Conservation (phyloP, 2,113 vertebrate genomes). For the Alectura lathami region DNA sequence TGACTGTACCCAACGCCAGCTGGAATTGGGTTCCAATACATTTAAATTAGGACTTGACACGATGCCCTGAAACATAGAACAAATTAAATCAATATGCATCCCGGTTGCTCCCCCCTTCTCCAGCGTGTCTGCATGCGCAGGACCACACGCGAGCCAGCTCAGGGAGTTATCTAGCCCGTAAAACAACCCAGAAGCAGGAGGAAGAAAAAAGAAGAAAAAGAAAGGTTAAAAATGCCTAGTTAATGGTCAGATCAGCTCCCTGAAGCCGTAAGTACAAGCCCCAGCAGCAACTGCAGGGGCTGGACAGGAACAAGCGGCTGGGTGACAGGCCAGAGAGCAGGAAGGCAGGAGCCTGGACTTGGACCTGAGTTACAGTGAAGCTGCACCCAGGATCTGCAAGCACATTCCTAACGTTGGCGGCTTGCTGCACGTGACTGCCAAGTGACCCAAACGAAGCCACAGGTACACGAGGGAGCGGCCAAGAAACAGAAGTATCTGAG, state of each 20-base stretch:
- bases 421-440: rapidly evolving
- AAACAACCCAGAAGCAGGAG: background rate
- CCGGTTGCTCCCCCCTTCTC: background rate
- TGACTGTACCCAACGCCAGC: background rate
- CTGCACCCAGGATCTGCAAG: background rate
- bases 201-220: background rate
- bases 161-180: background rate
- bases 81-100: background rate
- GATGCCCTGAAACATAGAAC: background rate
- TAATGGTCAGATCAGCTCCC: background rate
- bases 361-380: background rate
- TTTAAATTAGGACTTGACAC: rapidly evolving
- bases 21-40: background rate
- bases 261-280: background rate
- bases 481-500: background rate
- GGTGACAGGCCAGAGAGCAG: rapidly evolving
- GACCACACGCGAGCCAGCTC: background rate
- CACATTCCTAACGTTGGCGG: background rate
- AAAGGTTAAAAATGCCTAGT: background rate
- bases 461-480: background rate
- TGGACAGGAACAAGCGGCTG: background rate
- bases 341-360: slow-evolving; percentile 15
- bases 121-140: rapidly evolving
- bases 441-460: background rate
- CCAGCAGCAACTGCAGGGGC: background rate